Conservation (phyloP, 92 coral and sea anemone genomes). For the Epizoanthus rinbou region DNA sequence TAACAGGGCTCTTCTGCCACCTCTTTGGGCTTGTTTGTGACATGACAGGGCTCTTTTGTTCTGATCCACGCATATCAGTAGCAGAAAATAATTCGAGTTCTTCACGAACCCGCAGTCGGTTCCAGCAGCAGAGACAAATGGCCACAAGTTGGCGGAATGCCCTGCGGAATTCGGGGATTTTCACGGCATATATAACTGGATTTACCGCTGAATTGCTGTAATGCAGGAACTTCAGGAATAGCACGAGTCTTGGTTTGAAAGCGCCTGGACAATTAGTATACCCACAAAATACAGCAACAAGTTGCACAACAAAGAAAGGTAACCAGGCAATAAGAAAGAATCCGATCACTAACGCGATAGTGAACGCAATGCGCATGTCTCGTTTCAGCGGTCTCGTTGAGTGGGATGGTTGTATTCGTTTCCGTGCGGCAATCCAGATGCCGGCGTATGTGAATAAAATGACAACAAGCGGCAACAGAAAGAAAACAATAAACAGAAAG, state of each 20-base stretch:
- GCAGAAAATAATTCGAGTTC: constrained; percentile 72
- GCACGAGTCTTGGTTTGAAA: constrained; percentile 42
- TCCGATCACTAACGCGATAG: constrained; percentile 83
- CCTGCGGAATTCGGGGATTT: constrained; percentile 91
- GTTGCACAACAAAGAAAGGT: constrained; percentile 79
- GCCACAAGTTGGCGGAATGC: constrained; percentile 82
- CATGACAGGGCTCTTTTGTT: constrained; percentile 16
- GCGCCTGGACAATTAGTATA: constrained; percentile 38
- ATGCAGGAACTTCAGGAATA: constrained; percentile 83
- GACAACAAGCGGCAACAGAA: constrained; percentile 72
- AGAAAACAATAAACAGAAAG: constrained; percentile 67
- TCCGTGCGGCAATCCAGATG: constrained; percentile 73
- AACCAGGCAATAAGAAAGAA: constrained; percentile 87
- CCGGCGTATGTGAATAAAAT: constrained; percentile 78
- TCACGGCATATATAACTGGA: constrained; percentile 85
- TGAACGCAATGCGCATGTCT: constrained; percentile 92
- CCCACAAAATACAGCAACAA: constrained; percentile 61
- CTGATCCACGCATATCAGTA: constrained; percentile 61
- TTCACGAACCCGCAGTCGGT: constrained; percentile 48
- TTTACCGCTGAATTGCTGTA: constrained; percentile 86
- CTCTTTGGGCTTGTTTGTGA: constrained; percentile 3
- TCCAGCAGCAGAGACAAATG: constrained; percentile 64
- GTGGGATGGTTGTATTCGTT: constrained; percentile 70
- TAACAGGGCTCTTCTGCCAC: neutral
- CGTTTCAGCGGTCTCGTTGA: constrained; percentile 70